Base-by-base conservation (phyloP, 2,797 vertebrate genomes). In the Fistularia tabacaria region DNA sequence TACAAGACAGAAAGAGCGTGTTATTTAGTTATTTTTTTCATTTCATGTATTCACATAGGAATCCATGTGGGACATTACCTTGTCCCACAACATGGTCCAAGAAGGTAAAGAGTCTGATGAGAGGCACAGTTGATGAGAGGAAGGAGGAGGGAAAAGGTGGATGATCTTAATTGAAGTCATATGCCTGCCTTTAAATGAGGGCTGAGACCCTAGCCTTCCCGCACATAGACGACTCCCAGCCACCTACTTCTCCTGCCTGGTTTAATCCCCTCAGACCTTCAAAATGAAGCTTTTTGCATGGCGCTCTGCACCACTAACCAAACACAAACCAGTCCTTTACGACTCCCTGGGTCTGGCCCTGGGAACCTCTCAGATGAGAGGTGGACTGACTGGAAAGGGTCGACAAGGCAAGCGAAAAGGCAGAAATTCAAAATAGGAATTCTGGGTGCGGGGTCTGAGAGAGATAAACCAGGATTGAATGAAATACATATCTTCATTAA, bases 201-300 rank as follows among this genome's bases (percentile, higher is more conserved):
- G 54, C 60, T 7, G 8, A 67, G 50, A 72, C 66, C 59, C 53
- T 48, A 47, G 39, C 46, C 60, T 58, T 49, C 54, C 46, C 43
- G 42, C 58, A 75, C 60, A 59, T 67, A 62, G 52, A 63, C 36
- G 49, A 68, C 61, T 54, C 61, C 37, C 50, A 59, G 56, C 45
- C 36, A 36, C 50, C 63, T 46, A 38, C 51, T 54, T 41, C 66
- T 76, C 79, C 76, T 77, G 72, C 64, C 45, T 49, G 54, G 55
- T 74, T 80, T 74, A 77, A 81, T 78, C 77, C 79, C 66, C 40
- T 38, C 8, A 58, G 71, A 77, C 74, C 69, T 75, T 74, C 10
- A 50, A 84, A 89, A 88, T 83, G 55, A 87, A 79, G 79, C 73
- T 75, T 80, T 83, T 84, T 79, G 86, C 78, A 79, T 81, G 78